Evolutionary conservation across 2,888 invertebrate species (phyloP).

Genomic region (Dugesia japonica): DNA sequence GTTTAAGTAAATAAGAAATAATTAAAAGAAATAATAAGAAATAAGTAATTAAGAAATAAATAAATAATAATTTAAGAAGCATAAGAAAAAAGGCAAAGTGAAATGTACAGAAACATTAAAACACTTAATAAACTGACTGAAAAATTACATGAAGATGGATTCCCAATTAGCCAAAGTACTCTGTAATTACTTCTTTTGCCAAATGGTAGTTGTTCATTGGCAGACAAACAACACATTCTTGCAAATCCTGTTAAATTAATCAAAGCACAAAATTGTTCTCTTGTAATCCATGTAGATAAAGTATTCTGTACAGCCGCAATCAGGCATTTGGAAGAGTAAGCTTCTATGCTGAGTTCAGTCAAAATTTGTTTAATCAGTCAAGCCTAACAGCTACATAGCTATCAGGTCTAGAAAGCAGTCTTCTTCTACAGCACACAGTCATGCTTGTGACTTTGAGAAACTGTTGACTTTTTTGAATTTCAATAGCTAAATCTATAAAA

Average conservation of each 20-base stretch:
- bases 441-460: too few relatives aligned
- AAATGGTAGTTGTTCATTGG: not conserved
- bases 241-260: not conserved
- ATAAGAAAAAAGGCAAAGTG: not conserved
- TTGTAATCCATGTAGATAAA: not conserved
- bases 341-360: not conserved
- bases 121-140: not conserved
- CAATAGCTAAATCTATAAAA: too few relatives aligned
- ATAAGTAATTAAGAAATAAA: too few relatives aligned
- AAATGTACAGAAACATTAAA: not conserved
- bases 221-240: not conserved
- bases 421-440: not conserved
- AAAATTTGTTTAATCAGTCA: not conserved
- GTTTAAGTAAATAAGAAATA: too few relatives aligned
- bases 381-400: not conserved
- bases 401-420: not conserved
- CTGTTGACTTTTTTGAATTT: too few relatives aligned
- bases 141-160: not conserved
- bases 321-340: not conserved
- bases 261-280: not conserved
- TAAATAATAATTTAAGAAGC: too few relatives aligned
- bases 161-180: not conserved
- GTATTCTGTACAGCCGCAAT: not conserved
- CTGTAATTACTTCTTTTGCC: too few relatives aligned
- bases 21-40: too few relatives aligned